Base-by-base conservation (phyloP, 1,140 invertebrate genomes). In the Philopotamus ludificatus region DNA sequence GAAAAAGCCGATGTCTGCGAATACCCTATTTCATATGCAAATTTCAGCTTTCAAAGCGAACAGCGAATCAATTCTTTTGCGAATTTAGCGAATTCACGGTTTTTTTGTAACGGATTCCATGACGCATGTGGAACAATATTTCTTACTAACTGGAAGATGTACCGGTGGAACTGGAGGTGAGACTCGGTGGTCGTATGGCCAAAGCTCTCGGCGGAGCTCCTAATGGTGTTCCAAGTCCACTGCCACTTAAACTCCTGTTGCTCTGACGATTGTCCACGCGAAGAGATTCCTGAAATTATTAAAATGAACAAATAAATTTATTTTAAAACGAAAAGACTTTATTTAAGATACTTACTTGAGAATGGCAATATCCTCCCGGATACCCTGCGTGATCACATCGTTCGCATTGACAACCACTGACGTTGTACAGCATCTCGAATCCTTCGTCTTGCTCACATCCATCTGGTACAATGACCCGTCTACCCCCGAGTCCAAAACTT, bases 301-400 rank as follows among this genome's bases (percentile, higher is more conserved):
- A 34, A 34, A 34, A 34, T 34, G 12, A 34, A 34, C 4, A 7
- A 34, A 34, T 4, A 20, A 7, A 47, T 47, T 39, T 39, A 39
- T 8, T 39, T 39, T 8, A 39, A 8, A 39, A 39, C n/a, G 34
- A 8, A n/a, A 8, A 8, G 34, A 39, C 34, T 8, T 8, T 8
- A 39, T 8, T 39, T 39, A n/a, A 39, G 34, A n/a, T n/a, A 39
- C 25, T 63, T 49, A 69, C 67, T 63, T 69, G 67, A 42, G 64
- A 63, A 60, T 69, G 67, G 50, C 67, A 69, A 28, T 66, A 69
- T 50, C 67, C 67, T 23, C 67, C 67, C 23, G 67, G 67, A 58
- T 59, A 69, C 12, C 67, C 67, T 0, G 67, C 67, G 26, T 69
- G 63, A 26, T 69, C 67, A 23, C 67, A 69, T 25, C 67, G 53